Conservation (phyloP, 2,113 vertebrate species). For the Lepus americanus region DNA sequence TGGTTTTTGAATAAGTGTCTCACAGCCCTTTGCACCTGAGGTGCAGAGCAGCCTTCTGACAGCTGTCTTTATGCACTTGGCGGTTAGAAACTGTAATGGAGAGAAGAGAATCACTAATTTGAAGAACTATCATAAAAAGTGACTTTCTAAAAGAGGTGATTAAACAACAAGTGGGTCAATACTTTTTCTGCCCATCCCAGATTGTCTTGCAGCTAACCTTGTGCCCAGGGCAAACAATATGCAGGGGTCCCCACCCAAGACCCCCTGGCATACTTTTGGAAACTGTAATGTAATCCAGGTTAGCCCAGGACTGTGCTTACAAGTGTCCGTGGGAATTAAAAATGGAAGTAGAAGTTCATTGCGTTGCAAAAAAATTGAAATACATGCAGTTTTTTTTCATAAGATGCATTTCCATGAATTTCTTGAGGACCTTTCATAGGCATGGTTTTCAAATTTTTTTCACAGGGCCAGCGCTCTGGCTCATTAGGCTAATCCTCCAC, state of each 20-base stretch:
- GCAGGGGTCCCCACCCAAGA: not conserved
- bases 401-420: no score
- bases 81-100: not conserved
- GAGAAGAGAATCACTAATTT: conserved; percentile 26
- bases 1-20: not conserved
- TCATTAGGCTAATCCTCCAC: no score
- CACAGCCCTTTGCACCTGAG: not conserved
- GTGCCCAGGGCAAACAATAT: not conserved
- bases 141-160: not conserved
- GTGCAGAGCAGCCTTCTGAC: not conserved
- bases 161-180: not conserved
- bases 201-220: not conserved
- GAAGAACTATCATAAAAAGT: conserved; percentile 37
- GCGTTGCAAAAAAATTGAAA: no score
- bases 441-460: no score
- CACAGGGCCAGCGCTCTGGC: no score
- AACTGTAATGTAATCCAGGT: not conserved
- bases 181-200: not conserved
- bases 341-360: no score
- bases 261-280: not conserved
- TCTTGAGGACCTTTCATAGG: no score
- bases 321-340: no score
- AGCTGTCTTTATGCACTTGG: not conserved
- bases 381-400: no score
- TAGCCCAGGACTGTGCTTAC: not conserved